These are phyloP conservation scores for Sarcophaga bullata DNA, from an alignment of 1,140 invertebrate species.

Conservation along the genomic window DNA sequence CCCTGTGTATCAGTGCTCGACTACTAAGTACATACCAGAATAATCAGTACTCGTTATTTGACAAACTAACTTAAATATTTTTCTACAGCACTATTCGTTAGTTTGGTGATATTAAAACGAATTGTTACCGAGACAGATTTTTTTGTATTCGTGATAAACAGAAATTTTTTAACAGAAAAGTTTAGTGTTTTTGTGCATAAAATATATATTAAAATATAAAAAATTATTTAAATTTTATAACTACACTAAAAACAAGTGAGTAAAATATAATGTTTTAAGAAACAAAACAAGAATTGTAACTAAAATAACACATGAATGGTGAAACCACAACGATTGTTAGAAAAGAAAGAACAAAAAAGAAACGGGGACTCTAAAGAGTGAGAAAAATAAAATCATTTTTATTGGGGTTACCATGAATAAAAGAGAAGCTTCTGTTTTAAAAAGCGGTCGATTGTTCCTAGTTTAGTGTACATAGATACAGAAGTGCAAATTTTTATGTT, in stretches of 20 bases:
- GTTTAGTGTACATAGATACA: too few species aligned
- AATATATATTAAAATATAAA: not conserved
- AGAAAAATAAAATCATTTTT: not conserved
- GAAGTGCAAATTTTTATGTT: too few species aligned
- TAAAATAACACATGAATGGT: not conserved
- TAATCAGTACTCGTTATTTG: not conserved
- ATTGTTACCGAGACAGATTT: conserved; percentile 24
- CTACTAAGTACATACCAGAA: not conserved
- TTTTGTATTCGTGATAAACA: conserved; percentile 40
- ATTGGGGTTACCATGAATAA: not conserved
- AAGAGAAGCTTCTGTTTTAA: not conserved
- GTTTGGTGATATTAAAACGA: not conserved
- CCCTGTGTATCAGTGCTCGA: not conserved
- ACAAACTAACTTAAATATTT: not conserved
- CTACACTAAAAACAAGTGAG: conserved; percentile 22
- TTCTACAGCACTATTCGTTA: not conserved
- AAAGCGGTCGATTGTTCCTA: not conserved
- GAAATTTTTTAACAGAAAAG: conserved; percentile 20
- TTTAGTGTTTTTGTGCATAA: not conserved
- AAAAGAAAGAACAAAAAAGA: not conserved
- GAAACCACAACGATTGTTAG: not conserved
- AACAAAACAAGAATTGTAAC: not conserved
- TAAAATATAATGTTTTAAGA: not conserved
- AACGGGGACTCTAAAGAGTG: not conserved
- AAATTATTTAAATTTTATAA: not conserved